Evolutionary conservation across 2,888 invertebrate species (phyloP), one percentile per base, ranked within the genome.

Genomic region (Pammene fasciana): DNA sequence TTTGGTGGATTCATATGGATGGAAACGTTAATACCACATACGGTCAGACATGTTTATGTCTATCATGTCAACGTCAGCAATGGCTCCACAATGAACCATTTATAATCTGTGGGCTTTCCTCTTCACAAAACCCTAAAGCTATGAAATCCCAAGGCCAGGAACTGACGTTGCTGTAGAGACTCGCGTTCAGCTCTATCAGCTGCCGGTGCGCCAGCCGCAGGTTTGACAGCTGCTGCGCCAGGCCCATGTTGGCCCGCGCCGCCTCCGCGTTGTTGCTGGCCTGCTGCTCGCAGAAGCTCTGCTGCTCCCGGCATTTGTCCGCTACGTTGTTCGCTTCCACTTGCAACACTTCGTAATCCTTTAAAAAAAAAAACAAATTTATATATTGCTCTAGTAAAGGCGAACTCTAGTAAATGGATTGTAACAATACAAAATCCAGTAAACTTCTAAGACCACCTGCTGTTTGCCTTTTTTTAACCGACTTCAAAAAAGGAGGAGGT

Each of bases 201-300:
- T 82, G 80, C 61, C 79, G 82, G 52, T 83, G 76, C 3, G 87
- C 82, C 52, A 89, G 76, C 50, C 91, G 85, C 0, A 80, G 75
- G 45, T 82, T 75, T 36, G 83, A 77, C 65, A 93, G 86, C 61
- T 85, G 83, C 67, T 85, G 86, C 55, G 89, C 83, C 1, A 88
- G 73, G 43, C 76, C 76, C 75, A 84, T 80, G 75, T 91, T 92
- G 54, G 87, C 85, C 0, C 87, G 82, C 64, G 84, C 80, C 0
- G 92, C 81, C 65, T 94, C 93, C 48, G 82, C 84, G 79, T 95
- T 95, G 82, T 94, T 94, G 16, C 85, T 89, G 54, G 88, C 86
- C 81, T 95, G 94, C 75, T 94, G 94, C 7, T 93, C 88, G 65
- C 94, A 87, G 85, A 95, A 95, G 34, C 86, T 82, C 73, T 94